Percentiles rank a stretch among this genome's conserved stretches.
Conservation (phyloP, 1,140 invertebrate species). For the Adoxophyes honmai region DNA sequence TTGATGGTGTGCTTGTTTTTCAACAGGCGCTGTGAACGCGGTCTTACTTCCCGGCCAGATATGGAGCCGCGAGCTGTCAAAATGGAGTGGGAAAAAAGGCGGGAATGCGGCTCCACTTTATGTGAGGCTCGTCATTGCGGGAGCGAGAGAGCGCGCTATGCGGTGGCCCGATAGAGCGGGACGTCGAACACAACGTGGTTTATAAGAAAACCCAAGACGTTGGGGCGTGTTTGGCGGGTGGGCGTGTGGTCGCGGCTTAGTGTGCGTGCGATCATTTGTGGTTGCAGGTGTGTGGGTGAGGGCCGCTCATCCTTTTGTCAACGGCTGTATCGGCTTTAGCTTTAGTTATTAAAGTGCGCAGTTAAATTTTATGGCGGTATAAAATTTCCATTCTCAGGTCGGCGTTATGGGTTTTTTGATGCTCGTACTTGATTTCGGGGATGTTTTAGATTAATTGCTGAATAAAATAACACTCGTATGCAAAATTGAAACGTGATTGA, state of each 20-base stretch:
- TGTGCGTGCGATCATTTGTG: conserved; percentile 36
- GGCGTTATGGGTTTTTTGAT: conserved; percentile 1
- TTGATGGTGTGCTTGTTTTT: background rate
- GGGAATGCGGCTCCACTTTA: conserved; percentile 75
- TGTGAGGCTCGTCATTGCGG: conserved; percentile 73
- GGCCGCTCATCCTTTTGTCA: conserved; percentile 67
- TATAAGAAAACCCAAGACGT: conserved; percentile 77
- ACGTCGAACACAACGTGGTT: conserved; percentile 69
- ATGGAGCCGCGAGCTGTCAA: conserved; percentile 76
- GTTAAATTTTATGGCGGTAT: conserved; percentile 68
- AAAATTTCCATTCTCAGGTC: conserved; percentile 60
- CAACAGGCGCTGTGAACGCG: conserved; percentile 51
- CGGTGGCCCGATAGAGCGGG: conserved; percentile 37
- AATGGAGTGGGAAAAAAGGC: conserved; percentile 77
- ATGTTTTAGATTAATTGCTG: background rate
- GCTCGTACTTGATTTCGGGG: background rate
- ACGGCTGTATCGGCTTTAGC: conserved; percentile 62
- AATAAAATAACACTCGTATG: too few relatives aligned
- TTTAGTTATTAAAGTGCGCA: conserved; percentile 72
- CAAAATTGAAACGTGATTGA: too few relatives aligned
- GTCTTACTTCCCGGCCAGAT: conserved; percentile 72
- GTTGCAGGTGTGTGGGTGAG: conserved; percentile 42
- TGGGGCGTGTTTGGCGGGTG: conserved; percentile 75
- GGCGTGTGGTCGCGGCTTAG: conserved; percentile 59
- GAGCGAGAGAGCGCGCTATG: conserved; percentile 42